Percentiles rank a stretch among this genome's conserved stretches.
Conservation (phyloP, 2,888 invertebrate genomes). For the Spilosoma lubricipeda region DNA sequence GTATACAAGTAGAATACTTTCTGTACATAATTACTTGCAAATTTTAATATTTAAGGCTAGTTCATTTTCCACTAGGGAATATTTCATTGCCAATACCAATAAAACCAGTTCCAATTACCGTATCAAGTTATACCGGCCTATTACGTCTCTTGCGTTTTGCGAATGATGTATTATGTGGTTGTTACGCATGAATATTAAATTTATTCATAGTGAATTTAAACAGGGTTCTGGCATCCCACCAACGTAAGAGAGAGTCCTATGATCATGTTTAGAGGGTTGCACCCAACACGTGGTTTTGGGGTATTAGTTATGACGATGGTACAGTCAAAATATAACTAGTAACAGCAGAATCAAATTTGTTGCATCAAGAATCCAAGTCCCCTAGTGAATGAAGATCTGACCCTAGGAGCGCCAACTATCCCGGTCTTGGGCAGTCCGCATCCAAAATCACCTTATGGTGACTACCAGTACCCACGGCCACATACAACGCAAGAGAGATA, state of each 20-base stretch:
- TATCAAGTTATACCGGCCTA: conserved; percentile 6
- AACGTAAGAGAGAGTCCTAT: neutral
- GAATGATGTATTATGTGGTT: conserved; percentile 1
- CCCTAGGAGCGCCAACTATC: too few species aligned
- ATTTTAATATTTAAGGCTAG: too few species aligned
- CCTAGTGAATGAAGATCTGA: too few species aligned
- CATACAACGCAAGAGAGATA: too few species aligned
- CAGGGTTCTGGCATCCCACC: neutral
- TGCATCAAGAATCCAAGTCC: too few species aligned
- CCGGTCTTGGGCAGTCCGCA: too few species aligned
- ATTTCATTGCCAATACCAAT: conserved; percentile 20
- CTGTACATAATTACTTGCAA: neutral
- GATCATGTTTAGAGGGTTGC: neutral
- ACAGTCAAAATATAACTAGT: too few species aligned
- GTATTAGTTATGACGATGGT: too few species aligned
- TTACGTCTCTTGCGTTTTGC: conserved; percentile 5
- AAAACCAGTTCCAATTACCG: conserved; percentile 12
- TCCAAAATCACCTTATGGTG: too few species aligned
- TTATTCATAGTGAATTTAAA: neutral
- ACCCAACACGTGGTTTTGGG: too few species aligned
- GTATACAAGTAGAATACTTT: neutral
- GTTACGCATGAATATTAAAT: neutral
- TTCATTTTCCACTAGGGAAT: conserved; percentile 5
- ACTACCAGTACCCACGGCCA: too few species aligned
- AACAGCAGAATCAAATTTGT: too few species aligned